Conservation (phyloP, 37 sponge, comb jelly and placozoan species). For the Amphimedon queenslandica region DNA sequence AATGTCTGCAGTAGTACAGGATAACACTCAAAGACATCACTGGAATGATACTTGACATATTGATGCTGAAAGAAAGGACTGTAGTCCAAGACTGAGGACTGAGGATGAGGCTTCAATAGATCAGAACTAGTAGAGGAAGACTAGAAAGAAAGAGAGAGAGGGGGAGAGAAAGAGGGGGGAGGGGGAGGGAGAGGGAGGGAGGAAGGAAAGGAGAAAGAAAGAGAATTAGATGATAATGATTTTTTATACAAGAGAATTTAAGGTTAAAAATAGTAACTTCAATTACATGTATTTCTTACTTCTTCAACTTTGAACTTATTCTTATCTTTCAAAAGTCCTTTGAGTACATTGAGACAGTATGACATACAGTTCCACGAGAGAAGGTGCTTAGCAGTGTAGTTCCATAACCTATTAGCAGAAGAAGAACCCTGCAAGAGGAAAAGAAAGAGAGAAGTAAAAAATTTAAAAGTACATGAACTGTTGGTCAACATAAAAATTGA, state of each 20-base stretch:
- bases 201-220: not conserved
- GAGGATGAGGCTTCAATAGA: conserved; percentile 31
- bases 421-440: conserved; percentile 23
- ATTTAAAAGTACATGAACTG: too few species aligned
- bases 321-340: conserved; percentile 25
- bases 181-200: not conserved
- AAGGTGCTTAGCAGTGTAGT: conserved; percentile 45
- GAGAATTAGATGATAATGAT: not conserved
- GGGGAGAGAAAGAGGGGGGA: not conserved
- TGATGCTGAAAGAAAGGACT: conserved; percentile 83
- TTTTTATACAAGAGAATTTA: not conserved
- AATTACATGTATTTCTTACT: too few species aligned
- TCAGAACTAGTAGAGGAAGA: not conserved
- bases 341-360: conserved; percentile 59
- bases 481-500: too few species aligned
- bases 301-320: conserved; percentile 29
- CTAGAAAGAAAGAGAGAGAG: too few species aligned
- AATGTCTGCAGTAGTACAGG: conserved; percentile 65
- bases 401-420: conserved; percentile 44
- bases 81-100: conserved; percentile 50
- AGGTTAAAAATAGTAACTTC: too few species aligned
- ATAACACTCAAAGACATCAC: conserved; percentile 66
- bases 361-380: conserved; percentile 48
- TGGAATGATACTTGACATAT: conserved; percentile 59
- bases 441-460: too few species aligned